Percentiles rank a stretch among this genome's conserved stretches.
Conservation (phyloP, 2,888 invertebrate species). For the Campaea margaritaria region DNA sequence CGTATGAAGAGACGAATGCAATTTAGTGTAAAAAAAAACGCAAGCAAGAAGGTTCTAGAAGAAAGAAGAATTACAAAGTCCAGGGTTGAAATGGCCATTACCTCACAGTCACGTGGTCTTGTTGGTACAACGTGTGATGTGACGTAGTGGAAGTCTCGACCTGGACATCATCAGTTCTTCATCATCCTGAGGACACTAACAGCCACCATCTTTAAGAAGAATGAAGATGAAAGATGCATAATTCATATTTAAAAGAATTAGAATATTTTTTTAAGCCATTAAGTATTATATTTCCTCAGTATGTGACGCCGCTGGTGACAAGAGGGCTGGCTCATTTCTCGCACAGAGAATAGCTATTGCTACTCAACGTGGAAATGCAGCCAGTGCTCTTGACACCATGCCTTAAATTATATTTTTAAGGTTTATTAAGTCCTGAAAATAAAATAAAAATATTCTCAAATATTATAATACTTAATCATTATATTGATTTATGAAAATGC, state of each 20-base stretch:
- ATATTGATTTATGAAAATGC: too few relatives aligned
- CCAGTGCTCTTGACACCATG: too few relatives aligned
- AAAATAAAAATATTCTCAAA: too few relatives aligned
- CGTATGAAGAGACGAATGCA: not conserved
- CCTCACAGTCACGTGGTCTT: slow-evolving; percentile 84
- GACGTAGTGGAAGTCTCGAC: slow-evolving; percentile 84
- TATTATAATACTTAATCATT: too few relatives aligned
- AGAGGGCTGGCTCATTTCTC: too few relatives aligned
- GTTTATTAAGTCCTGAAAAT: too few relatives aligned
- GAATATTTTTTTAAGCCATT: too few relatives aligned
- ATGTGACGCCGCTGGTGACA: too few relatives aligned
- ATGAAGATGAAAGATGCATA: not conserved
- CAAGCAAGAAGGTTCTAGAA: slow-evolving; percentile 22
- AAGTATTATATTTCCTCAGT: too few relatives aligned
- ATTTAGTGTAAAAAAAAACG: slow-evolving; percentile 9
- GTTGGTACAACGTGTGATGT: slow-evolving; percentile 82
- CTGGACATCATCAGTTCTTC: slow-evolving; percentile 53
- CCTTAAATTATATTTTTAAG: too few relatives aligned
- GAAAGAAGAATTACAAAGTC: slow-evolving; percentile 55
- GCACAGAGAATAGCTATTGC: too few relatives aligned
- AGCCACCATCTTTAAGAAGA: not conserved
- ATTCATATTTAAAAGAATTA: not conserved
- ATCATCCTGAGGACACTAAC: not conserved
- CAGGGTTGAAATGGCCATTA: slow-evolving; percentile 83
- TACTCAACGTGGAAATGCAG: too few relatives aligned